Conservation (phyloP, 2,888 invertebrate genomes). For the Maniola hyperantus region DNA sequence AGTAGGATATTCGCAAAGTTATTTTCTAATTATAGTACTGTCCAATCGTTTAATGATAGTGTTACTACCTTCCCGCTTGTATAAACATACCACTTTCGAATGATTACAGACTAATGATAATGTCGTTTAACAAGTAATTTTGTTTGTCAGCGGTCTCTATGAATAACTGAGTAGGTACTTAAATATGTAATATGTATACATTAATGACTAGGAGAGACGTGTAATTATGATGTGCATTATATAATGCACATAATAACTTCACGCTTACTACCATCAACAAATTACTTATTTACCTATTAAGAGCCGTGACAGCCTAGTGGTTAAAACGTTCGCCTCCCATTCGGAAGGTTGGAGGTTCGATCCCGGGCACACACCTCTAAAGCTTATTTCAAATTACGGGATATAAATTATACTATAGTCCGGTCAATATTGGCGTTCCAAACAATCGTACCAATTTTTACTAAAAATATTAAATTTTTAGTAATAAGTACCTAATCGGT, state of each 20-base stretch:
- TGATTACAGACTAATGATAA: slow-evolving; percentile 35
- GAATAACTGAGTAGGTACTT: slow-evolving; percentile 8
- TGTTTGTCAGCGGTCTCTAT: slow-evolving; percentile 23
- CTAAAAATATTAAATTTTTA: too few species aligned
- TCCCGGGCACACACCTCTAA: too few species aligned
- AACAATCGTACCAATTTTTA: too few species aligned
- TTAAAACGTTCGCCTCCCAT: too few species aligned
- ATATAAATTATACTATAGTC: too few species aligned
- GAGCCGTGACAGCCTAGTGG: too few species aligned
- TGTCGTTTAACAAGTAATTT: slow-evolving; percentile 31
- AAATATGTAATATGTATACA: not conserved
- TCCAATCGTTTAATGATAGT: slow-evolving; percentile 32
- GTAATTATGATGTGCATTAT: not conserved
- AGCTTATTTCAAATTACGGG: too few species aligned
- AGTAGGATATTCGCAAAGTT: slow-evolving; percentile 28
- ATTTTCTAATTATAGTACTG: slow-evolving; percentile 30
- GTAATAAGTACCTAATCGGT: too few species aligned
- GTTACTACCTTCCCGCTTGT: slow-evolving; percentile 38
- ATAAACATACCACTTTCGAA: slow-evolving; percentile 38
- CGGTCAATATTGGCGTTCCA: too few species aligned
- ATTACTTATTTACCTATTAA: too few species aligned
- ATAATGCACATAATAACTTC: not conserved
- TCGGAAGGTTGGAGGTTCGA: too few species aligned
- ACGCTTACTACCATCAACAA: not conserved
- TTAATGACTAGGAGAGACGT: not conserved